phyloP scores from a whole-genome alignment of 2,113 vertebrate species.

The Chauna torquata region DNA sequence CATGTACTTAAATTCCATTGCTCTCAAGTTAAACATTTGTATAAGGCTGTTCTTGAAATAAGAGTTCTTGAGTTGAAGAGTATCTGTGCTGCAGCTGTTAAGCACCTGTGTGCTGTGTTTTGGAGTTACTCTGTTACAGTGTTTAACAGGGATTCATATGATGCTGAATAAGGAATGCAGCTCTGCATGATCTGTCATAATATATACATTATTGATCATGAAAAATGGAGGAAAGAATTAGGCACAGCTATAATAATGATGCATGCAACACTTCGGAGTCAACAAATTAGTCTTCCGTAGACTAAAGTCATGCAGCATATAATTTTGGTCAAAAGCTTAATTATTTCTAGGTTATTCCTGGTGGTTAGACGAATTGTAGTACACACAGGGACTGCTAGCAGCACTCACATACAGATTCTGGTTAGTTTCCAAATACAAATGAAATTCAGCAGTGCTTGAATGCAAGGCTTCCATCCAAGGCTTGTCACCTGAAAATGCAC shows the following conservation, averaged over 20 bases:
- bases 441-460: not conserved
- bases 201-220: not conserved
- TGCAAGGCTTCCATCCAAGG: not conserved
- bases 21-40: not conserved
- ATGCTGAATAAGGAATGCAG: not conserved
- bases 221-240: not conserved
- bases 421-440: not conserved
- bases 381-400: not conserved
- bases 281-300: not conserved
- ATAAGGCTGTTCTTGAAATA: not conserved
- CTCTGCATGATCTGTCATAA: not conserved
- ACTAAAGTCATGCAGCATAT: not conserved
- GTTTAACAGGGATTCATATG: not conserved
- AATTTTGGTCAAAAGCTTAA: conserved; percentile 20
- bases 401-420: not conserved
- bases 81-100: not conserved
- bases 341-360: not conserved
- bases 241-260: not conserved
- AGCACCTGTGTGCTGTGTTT: not conserved
- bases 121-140: not conserved
- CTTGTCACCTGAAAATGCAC: conserved; percentile 9
- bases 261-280: not conserved
- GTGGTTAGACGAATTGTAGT: not conserved
- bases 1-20: not conserved
- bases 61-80: not conserved